phyloP scores from a whole-genome alignment of 1,140 invertebrate species.

The Drosophila serrata region DNA sequence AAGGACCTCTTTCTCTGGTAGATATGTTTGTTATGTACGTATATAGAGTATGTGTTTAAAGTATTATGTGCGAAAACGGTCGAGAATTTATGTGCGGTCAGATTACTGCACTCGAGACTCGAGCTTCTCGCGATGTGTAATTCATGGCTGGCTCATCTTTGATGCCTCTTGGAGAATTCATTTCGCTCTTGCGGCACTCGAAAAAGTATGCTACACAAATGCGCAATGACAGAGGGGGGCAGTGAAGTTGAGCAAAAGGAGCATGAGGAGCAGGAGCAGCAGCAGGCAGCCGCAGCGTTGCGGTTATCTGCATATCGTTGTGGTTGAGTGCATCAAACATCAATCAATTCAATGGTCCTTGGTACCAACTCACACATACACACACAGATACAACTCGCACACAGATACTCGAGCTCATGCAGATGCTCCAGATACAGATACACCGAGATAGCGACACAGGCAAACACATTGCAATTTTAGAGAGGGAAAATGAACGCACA shows the following conservation, averaged over 20 bases:
- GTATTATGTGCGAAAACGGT: conserved; percentile 63
- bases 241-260: neutral
- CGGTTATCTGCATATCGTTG: conserved; percentile 80
- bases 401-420: conserved; percentile 22
- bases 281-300: conserved; percentile 60
- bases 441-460: conserved; percentile 32
- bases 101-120: conserved; percentile 63
- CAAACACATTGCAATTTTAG: conserved; percentile 61
- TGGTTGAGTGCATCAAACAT: conserved; percentile 82
- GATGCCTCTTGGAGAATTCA: conserved; percentile 34
- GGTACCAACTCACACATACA: conserved; percentile 47
- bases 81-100: conserved; percentile 77
- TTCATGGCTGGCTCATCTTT: conserved; percentile 52
- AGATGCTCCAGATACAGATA: conserved; percentile 34
- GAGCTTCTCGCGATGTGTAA: conserved; percentile 48
- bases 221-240: conserved; percentile 55
- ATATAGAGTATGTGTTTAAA: conserved; percentile 6
- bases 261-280: conserved; percentile 13
- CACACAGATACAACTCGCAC: conserved; percentile 18
- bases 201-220: conserved; percentile 78
- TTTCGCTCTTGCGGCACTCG: conserved; percentile 56
- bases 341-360: conserved; percentile 81
- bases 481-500: conserved; percentile 46
- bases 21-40: conserved; percentile 1
- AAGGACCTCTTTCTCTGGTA: neutral